Percentiles rank a stretch among this genome's conserved stretches.
Evolutionary conservation across 2,113 vertebrate genomes (phyloP).

Genomic region (Jacana jacana): DNA sequence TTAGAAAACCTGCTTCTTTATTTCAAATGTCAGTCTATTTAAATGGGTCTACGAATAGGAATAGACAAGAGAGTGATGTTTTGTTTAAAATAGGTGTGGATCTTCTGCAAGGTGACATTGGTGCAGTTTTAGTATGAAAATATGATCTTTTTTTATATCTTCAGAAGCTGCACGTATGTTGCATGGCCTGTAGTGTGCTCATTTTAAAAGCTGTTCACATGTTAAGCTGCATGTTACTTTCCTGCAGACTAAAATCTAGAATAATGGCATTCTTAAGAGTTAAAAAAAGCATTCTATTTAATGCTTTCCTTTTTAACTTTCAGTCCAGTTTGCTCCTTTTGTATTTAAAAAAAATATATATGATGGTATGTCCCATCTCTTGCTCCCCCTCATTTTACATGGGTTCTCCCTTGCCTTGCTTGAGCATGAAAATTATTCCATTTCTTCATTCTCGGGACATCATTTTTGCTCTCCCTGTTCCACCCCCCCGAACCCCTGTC

Average conservation of each 20-base stretch:
- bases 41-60: background rate
- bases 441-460: slow-evolving; percentile 45
- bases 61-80: slow-evolving; percentile 4
- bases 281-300: slow-evolving; percentile 29
- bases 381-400: slow-evolving; percentile 50
- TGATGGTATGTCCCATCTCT: slow-evolving; percentile 58
- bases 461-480: slow-evolving; percentile 1
- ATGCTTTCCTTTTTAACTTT: slow-evolving; percentile 39
- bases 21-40: slow-evolving; percentile 25
- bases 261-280: background rate
- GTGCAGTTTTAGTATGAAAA: slow-evolving; percentile 70
- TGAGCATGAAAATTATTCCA: slow-evolving; percentile 52
- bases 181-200: slow-evolving; percentile 60
- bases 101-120: slow-evolving; percentile 75
- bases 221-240: slow-evolving; percentile 16
- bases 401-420: slow-evolving; percentile 65
- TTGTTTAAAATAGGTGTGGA: slow-evolving; percentile 55
- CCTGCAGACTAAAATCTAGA: background rate
- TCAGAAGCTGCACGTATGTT: slow-evolving; percentile 53
- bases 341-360: background rate
- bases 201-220: slow-evolving; percentile 21
- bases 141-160: slow-evolving; percentile 53
- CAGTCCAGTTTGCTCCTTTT: slow-evolving; percentile 2
- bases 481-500: background rate
- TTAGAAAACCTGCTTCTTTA: slow-evolving; percentile 20